A percentile compares a stretch with the other conserved stretches of the same genome.
These are phyloP conservation scores for Hozukius guyotensis DNA, from an alignment of 2,797 vertebrate species.

Conservation along the genomic window DNA sequence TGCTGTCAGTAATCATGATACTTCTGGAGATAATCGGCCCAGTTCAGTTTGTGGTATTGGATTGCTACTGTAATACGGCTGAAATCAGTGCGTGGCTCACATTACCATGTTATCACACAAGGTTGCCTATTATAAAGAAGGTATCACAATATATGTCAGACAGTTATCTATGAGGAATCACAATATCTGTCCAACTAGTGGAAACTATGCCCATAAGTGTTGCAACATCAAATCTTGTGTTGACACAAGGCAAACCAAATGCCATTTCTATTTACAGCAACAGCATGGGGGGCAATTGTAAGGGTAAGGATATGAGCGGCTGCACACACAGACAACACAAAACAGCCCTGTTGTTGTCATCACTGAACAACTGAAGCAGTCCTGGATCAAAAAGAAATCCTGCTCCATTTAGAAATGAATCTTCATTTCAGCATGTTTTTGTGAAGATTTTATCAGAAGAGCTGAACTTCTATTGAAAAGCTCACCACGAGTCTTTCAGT, in stretches of 20 bases:
- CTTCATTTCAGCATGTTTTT: not conserved
- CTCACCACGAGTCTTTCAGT: not conserved
- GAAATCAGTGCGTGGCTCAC: not conserved
- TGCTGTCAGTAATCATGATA: not conserved
- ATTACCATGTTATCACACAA: not conserved
- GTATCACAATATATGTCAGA: not conserved
- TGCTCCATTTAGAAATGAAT: not conserved
- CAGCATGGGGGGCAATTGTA: not conserved
- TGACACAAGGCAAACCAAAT: constrained; percentile 9
- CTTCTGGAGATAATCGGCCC: not conserved
- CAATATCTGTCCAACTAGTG: not conserved
- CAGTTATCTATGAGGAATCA: not conserved
- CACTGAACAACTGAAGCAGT: constrained; percentile 6
- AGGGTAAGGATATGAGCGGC: not conserved
- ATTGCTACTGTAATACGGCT: not conserved
- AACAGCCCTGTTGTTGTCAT: constrained; percentile 25
- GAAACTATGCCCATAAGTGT: not conserved
- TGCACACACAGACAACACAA: not conserved
- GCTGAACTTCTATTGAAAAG: not conserved
- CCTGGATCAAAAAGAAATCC: not conserved
- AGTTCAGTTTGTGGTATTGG: not conserved
- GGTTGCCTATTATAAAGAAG: not conserved
- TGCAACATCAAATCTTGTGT: constrained; percentile 16
- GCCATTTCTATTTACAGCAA: constrained; percentile 35
- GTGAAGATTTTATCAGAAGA: not conserved